A percentile compares a stretch with the other conserved stretches of the same genome.
These are phyloP conservation scores for Tachysurus fulvidraco DNA, from an alignment of 2,113 vertebrate genomes.

Conservation along the genomic window DNA sequence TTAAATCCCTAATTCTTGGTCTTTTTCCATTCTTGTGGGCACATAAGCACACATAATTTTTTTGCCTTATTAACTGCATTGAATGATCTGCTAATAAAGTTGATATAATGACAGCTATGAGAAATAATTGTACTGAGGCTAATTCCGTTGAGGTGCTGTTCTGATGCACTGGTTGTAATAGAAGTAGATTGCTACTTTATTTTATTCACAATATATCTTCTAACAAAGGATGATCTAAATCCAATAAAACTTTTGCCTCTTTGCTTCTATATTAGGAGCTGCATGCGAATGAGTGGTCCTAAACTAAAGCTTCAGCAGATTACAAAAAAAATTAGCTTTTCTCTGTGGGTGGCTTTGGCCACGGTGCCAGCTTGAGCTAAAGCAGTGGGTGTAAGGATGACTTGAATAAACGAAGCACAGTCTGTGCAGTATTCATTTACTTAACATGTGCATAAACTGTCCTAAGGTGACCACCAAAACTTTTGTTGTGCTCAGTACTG, in stretches of 20 bases:
- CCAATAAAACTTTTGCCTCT: not conserved
- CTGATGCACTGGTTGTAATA: not conserved
- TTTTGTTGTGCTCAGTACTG: not conserved
- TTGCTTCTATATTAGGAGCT: conserved; percentile 33
- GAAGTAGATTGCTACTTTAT: not conserved
- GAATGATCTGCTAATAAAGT: not conserved
- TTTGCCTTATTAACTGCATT: not conserved
- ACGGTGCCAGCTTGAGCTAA: not conserved
- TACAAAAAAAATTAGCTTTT: conserved; percentile 17
- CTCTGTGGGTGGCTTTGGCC: conserved; percentile 27
- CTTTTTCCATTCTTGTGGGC: not conserved
- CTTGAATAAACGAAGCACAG: not conserved
- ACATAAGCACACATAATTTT: not conserved
- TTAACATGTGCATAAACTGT: not conserved
- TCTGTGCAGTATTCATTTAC: not conserved
- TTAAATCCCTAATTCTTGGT: not conserved
- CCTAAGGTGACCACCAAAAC: not conserved
- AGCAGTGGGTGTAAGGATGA: not conserved
- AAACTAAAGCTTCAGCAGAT: not conserved
- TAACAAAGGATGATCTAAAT: not conserved
- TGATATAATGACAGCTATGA: not conserved
- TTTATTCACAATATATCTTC: not conserved
- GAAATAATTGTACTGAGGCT: not conserved
- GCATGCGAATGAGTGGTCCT: not conserved
- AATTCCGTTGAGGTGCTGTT: not conserved